Evolutionary conservation across 2,113 vertebrate species (phyloP).

Genomic region (Phoxinus phoxinus): DNA sequence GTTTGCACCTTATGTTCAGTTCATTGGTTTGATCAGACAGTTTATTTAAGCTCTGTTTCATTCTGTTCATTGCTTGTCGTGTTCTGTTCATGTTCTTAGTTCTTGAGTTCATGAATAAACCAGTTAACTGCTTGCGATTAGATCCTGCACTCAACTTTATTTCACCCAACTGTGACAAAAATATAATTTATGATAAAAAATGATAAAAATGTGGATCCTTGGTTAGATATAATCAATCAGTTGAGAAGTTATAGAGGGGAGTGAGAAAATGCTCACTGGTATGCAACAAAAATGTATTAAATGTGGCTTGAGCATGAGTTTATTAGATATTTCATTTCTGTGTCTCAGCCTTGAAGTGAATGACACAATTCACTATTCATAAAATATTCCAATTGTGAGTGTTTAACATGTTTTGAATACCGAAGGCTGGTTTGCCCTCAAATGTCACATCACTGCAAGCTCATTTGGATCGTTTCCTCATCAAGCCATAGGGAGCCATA

Average conservation of each 20-base stretch:
- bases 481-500: conserved; percentile 4
- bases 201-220: background rate
- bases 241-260: background rate
- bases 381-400: background rate
- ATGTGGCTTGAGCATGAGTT: background rate
- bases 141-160: no score
- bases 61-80: no score
- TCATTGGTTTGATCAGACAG: no score
- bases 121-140: no score
- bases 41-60: no score
- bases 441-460: conserved; percentile 11
- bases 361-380: background rate
- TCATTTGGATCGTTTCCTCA: background rate
- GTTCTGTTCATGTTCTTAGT: no score
- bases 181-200: background rate
- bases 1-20: no score
- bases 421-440: background rate
- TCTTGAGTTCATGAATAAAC: no score
- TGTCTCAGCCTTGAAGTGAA: conserved; percentile 7
- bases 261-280: background rate
- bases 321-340: background rate
- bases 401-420: conserved; percentile 4
- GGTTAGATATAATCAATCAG: background rate
- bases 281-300: background rate
- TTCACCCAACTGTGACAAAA: background rate